Conservation (phyloP, 2,113 vertebrate species). For the Dromiciops gliroides region DNA sequence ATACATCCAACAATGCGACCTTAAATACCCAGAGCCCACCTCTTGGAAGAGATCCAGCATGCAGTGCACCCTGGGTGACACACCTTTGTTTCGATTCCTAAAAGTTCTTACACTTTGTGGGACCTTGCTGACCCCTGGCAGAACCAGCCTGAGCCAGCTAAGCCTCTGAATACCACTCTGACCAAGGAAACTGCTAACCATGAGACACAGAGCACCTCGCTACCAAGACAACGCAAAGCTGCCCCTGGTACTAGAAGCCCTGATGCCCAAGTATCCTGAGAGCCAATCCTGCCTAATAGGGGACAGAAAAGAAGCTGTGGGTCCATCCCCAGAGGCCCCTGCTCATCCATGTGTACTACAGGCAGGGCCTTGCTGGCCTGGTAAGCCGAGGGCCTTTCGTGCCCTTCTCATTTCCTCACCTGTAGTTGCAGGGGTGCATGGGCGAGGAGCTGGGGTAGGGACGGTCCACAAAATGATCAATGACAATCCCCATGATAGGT, state of each 20-base stretch:
- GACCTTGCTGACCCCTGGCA: not conserved
- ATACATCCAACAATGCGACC: not conserved
- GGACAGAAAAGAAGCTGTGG: constrained; percentile 13
- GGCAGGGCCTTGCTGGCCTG: constrained; percentile 68
- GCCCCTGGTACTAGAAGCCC: not conserved
- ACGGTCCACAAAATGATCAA: constrained; percentile 98
- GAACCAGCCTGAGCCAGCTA: not conserved
- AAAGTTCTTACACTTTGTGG: constrained; percentile 8
- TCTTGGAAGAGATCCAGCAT: not conserved
- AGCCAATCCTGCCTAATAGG: not conserved
- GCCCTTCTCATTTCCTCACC: constrained; percentile 85
- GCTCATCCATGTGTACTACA: constrained; percentile 41
- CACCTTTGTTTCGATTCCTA: not conserved
- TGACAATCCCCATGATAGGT: constrained; percentile 99
- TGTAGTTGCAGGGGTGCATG: constrained; percentile 98
- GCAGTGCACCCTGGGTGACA: not conserved
- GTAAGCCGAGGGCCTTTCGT: constrained; percentile 62
- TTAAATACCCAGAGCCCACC: not conserved
- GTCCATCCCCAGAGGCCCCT: constrained; percentile 11
- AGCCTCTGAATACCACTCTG: constrained; percentile 27
- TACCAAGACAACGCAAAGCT: constrained; percentile 15
- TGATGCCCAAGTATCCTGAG: constrained; percentile 4
- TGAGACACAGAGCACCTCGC: not conserved
- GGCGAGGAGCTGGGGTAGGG: constrained; percentile 93
- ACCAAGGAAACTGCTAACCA: not conserved